Conservation (phyloP, 2,888 invertebrate genomes). For the Gnatocerus cornutus region DNA sequence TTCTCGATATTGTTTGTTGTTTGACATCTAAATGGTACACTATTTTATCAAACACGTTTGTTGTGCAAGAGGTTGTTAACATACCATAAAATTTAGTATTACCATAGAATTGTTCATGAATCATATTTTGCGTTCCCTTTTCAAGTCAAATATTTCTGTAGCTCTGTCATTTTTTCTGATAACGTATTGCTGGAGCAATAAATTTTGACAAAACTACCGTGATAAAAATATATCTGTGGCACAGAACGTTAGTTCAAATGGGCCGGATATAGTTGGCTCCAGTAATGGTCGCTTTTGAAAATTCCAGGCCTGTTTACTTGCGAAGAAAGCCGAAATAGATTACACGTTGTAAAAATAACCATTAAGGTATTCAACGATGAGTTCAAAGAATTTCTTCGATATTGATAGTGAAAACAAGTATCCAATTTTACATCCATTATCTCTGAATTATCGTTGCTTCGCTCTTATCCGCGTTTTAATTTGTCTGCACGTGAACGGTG, state of each 20-base stretch:
- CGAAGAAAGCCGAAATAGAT: slow-evolving; percentile 26
- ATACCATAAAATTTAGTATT: no score
- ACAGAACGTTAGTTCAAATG: slow-evolving; percentile 4
- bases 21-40: no score
- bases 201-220: neutral
- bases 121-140: slow-evolving; percentile 2
- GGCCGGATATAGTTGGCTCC: slow-evolving; percentile 29
- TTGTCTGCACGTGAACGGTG: slow-evolving; percentile 1
- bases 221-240: slow-evolving; percentile 11
- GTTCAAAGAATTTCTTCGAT: slow-evolving; percentile 2
- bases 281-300: slow-evolving; percentile 19
- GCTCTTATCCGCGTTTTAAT: slow-evolving; percentile 20
- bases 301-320: slow-evolving; percentile 25
- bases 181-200: neutral
- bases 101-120: neutral
- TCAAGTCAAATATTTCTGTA: neutral
- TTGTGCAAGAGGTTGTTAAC: no score
- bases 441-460: slow-evolving; percentile 18
- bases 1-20: no score
- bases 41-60: no score
- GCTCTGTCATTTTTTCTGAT: neutral
- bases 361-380: slow-evolving; percentile 7
- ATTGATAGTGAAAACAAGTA: neutral
- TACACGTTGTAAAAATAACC: slow-evolving; percentile 21
- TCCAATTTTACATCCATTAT: slow-evolving; percentile 7